Evolutionary conservation across 2,797 vertebrate genomes (phyloP).

Genomic region (Microchirus variegatus): DNA sequence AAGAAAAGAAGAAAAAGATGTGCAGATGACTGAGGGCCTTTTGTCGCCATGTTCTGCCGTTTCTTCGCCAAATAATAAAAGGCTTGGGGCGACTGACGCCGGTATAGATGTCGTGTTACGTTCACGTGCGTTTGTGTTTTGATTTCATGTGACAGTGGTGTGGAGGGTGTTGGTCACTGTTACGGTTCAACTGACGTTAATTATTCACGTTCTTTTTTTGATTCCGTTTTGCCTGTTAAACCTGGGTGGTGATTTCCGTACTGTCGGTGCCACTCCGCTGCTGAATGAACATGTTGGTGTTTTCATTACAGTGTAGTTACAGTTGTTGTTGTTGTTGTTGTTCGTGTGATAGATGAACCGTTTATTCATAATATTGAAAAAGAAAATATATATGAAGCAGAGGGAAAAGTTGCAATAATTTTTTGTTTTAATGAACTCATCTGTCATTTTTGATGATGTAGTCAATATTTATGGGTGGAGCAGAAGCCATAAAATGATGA

Average conservation of each 20-base stretch:
- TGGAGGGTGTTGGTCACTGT: constrained; percentile 2
- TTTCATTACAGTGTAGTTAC: constrained; percentile 15
- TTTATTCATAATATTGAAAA: constrained; percentile 23
- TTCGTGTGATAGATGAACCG: constrained; percentile 37
- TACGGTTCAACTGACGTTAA: no score
- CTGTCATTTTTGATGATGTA: constrained; percentile 37
- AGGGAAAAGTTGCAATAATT: constrained; percentile 62
- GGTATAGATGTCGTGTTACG: constrained; percentile 48
- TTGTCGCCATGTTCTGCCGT: constrained; percentile 23
- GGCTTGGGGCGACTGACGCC: constrained; percentile 6
- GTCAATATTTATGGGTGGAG: constrained; percentile 44
- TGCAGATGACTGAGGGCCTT: constrained; percentile 25
- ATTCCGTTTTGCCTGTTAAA: neutral
- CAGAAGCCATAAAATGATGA: constrained; percentile 69
- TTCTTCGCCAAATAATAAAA: constrained; percentile 10
- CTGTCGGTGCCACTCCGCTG: constrained; percentile 16
- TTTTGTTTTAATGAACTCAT: constrained; percentile 46
- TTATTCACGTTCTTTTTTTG: neutral
- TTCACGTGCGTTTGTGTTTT: constrained; percentile 45
- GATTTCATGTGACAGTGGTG: constrained; percentile 36
- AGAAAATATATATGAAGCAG: constrained; percentile 10
- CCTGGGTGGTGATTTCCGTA: constrained; percentile 6
- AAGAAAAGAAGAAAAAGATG: neutral
- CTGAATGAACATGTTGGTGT: constrained; percentile 14
- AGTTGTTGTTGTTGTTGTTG: constrained; percentile 32